Conservation (phyloP, 2,113 vertebrate species). For the Naja naja region DNA sequence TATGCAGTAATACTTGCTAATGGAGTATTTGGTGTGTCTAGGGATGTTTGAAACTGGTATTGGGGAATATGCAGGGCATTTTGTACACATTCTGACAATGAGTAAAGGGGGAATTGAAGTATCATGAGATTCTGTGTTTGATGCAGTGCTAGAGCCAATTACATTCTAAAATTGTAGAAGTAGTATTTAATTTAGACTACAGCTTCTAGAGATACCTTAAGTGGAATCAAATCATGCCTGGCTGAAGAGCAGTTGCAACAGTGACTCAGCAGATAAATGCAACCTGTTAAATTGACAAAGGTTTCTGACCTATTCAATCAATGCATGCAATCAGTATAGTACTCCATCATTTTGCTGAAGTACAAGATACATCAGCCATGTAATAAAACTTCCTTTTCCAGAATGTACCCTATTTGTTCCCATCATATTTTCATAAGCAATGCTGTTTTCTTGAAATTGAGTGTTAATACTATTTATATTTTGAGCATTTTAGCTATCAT, state of each 20-base stretch:
- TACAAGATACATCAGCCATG: background rate
- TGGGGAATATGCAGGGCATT: background rate
- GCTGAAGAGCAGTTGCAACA: slow-evolving; percentile 42
- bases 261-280: slow-evolving; percentile 57
- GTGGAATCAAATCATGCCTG: slow-evolving; percentile 49
- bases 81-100: slow-evolving; percentile 26
- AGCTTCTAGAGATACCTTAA: slow-evolving; percentile 35
- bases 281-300: slow-evolving; percentile 29
- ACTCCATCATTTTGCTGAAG: background rate
- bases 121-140: background rate
- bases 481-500: background rate
- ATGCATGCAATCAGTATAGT: background rate
- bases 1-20: background rate
- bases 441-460: background rate
- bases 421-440: background rate
- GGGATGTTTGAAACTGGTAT: background rate
- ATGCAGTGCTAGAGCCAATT: background rate
- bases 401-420: background rate
- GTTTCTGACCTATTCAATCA: slow-evolving; percentile 8
- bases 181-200: slow-evolving; percentile 5
- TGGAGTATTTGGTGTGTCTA: background rate
- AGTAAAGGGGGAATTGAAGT: slow-evolving; percentile 23
- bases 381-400: background rate
- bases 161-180: background rate
- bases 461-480: background rate